Evolutionary conservation across 1,140 invertebrate genomes (phyloP), one percentile per base, ranked within the genome.

Genomic region (Sycophaga agraensis): DNA sequence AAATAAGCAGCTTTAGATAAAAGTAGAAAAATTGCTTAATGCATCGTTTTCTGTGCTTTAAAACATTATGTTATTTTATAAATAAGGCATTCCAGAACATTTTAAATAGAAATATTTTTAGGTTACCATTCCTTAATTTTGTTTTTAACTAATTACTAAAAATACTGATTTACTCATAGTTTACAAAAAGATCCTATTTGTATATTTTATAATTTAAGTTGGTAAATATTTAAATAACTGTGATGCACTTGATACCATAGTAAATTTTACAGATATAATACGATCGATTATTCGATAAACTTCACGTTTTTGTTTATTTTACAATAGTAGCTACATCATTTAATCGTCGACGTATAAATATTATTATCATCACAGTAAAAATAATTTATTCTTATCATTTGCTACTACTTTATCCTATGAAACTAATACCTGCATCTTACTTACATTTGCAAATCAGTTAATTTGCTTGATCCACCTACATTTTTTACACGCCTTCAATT

Each of bases 321-420:
- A 74, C 73, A 66, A 73, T 77, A 73, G 69, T 70, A 74, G 65
- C 76, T 67, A 69, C 72, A 77, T 70, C 72, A 73, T 70, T 76
- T 77, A 70, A 76, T 77, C 71, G 76, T 77, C 72, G 71, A 79
- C 72, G 73, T 80, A 81, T 77, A 79, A 81, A 80, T 77, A 79
- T 81, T 80, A 81, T 81, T 79, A 81, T 81, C 79, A 81, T 80
- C 79, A 80, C 79, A 81, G 79, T 81, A 80, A 81, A 81, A 81
- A 81, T 79, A 80, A 79, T 77, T 73, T 72, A 73, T 78, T 69
- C 77, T 66, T 72, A 65, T 73, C 65, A 65, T 73, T 68, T 68
- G 69, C 66, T 64, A 45, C 53, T 72, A 42, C 40, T 39, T 60
- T 45, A 54, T 46, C 26, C 40, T 62, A 56, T 17, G 51, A 55